These are phyloP conservation scores for Luscinia megarhynchos DNA, from an alignment of 2,797 vertebrate genomes.

Conservation along the genomic window DNA sequence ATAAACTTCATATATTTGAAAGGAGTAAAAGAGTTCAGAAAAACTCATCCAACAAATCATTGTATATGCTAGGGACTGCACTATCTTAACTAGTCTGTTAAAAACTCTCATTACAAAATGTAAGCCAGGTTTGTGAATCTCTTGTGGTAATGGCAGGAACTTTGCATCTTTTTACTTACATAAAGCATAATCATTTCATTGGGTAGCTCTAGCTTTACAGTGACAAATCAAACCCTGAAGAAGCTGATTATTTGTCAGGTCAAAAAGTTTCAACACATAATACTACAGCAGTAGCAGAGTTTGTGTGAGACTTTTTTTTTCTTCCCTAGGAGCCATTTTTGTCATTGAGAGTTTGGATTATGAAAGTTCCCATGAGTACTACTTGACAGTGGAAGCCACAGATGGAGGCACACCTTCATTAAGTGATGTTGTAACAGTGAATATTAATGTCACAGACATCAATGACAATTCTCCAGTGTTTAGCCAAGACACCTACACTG, in stretches of 20 bases:
- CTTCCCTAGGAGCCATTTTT: conserved; percentile 87
- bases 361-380: conserved; percentile 91
- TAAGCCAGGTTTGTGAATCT: not conserved
- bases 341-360: conserved; percentile 92
- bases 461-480: conserved; percentile 94
- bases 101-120: not conserved
- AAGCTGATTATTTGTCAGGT: not conserved
- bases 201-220: not conserved
- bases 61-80: not conserved
- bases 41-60: not conserved
- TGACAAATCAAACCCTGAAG: not conserved
- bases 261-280: not conserved
- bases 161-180: not conserved
- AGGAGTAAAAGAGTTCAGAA: not conserved
- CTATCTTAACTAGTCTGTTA: not conserved
- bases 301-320: not conserved
- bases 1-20: not conserved
- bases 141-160: not conserved
- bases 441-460: conserved; percentile 93
- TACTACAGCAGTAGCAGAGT: not conserved
- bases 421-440: conserved; percentile 93
- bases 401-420: conserved; percentile 92
- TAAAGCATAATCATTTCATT: not conserved
- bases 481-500: conserved; percentile 89
- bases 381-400: conserved; percentile 93